Evolutionary conservation across 1,140 invertebrate genomes (phyloP).

Genomic region (Hermetia illucens): DNA sequence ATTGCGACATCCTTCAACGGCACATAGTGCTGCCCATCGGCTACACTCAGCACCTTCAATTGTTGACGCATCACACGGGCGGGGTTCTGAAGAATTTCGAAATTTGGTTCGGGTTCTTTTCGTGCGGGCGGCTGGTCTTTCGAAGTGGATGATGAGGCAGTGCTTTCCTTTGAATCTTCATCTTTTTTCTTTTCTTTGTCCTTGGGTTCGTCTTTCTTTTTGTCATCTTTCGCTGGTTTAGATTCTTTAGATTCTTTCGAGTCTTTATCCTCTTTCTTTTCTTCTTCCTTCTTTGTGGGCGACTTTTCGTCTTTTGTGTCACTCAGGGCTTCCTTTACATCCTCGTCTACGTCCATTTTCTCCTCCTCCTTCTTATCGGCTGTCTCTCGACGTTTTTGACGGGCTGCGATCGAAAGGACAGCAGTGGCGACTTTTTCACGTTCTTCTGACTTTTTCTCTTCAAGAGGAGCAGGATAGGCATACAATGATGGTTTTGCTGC

Average conservation of each 20-base stretch:
- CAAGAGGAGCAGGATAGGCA: conserved; percentile 90
- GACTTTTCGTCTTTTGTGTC: conserved; percentile 37
- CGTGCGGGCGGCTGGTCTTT: conserved; percentile 54
- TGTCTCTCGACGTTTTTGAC: conserved; percentile 65
- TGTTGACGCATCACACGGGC: conserved; percentile 88
- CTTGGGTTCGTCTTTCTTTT: conserved; percentile 11
- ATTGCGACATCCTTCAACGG: conserved; percentile 85
- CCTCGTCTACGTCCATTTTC: conserved; percentile 61
- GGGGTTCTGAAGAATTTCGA: conserved; percentile 89
- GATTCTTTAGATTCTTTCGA: conserved; percentile 10
- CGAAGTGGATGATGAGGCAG: no score
- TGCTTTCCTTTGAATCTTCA: conserved; percentile 37
- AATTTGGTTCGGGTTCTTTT: conserved; percentile 74
- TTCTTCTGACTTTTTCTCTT: conserved; percentile 97
- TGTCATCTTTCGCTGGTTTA: conserved; percentile 2
- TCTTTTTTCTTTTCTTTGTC: conserved; percentile 36
- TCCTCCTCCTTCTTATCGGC: conserved; percentile 41
- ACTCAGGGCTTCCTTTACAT: conserved; percentile 40
- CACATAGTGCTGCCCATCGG: conserved; percentile 64
- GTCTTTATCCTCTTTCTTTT: conserved; percentile 26
- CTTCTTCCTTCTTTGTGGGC: conserved; percentile 26
- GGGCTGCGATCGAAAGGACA: conserved; percentile 90
- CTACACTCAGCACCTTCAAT: conserved; percentile 70
- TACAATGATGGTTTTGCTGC: conserved; percentile 89
- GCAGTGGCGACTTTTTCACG: conserved; percentile 93